Evolutionary conservation across 2,113 vertebrate genomes (phyloP).

Genomic region (Lichenostomus cassidix): DNA sequence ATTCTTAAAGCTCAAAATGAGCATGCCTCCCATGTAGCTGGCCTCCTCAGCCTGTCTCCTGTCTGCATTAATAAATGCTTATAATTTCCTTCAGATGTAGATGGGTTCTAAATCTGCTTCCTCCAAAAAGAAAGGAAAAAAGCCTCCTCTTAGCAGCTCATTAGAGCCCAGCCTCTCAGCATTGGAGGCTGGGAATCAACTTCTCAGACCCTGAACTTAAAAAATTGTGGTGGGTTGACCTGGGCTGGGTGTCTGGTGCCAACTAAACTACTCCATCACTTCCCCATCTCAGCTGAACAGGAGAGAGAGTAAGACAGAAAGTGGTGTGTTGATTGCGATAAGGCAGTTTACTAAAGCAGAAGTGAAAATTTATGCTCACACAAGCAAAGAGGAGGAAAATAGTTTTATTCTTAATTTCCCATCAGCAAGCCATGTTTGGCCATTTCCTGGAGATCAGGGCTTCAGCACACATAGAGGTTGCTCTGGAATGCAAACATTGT

Average conservation of each 20-base stretch:
- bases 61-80: not conserved
- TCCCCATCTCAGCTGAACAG: not conserved
- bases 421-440: not conserved
- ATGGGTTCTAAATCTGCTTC: not conserved
- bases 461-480: not conserved
- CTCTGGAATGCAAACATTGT: not conserved
- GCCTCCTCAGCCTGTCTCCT: not conserved
- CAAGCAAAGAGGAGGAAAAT: not conserved
- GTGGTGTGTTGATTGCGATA: not conserved
- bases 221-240: not conserved
- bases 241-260: not conserved
- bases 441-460: not conserved
- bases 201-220: not conserved
- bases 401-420: not conserved
- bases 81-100: not conserved
- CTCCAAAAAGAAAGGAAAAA: not conserved
- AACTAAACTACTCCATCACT: not conserved
- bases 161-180: not conserved
- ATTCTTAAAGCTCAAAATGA: not conserved
- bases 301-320: not conserved
- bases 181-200: accelerated
- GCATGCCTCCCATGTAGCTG: too few relatives aligned
- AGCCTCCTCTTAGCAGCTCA: not conserved
- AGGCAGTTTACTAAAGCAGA: not conserved
- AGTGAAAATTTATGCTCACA: accelerated